Evolutionary conservation across 1,140 invertebrate genomes (phyloP), one percentile per base, ranked within the genome.

Genomic region (Neodiprion pinetum): DNA sequence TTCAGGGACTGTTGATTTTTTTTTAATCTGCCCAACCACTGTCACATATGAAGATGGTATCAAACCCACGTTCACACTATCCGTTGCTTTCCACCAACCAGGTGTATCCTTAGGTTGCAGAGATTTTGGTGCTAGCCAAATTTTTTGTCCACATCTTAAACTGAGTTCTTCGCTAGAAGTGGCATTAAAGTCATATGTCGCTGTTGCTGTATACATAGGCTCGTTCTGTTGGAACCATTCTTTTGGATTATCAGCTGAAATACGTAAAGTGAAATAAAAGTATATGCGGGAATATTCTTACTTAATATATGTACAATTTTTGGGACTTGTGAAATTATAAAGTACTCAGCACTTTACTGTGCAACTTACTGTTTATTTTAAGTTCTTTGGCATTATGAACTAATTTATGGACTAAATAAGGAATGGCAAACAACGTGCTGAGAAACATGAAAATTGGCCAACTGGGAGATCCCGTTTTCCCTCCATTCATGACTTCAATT

Each of bases 341-440:
- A 72, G 71, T 11, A 49, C 65, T 74, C 73, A 61, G 85, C 81
- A 81, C 82, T 86, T 81, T 12, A 9, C 53, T 12, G 90, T 90
- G 67, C 86, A 88, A 70, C 83, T 87, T 75, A 91, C 90, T 65
- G 92, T 89, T 50, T 89, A 91, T 53, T 40, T 76, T 76, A 70
- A 77, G 73, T 71, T 81, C 76, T 48, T 77, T 78, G 53, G 82
- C 78, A 71, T 78, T 86, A 48, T 89, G 92, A 9, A 98, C 82
- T 81, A 98, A 91, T 87, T 94, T 96, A 87, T 96, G 96, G 74
- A 99, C 95, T 23, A 99, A 89, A 88, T 97, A 98, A 0, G 98
- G 97, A 67, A 96, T 96, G 1, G 95, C 94, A 67, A 97, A 90
- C 71, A 98, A 92, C 72, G 98, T 91, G 14, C 94, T 94, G 79